Base-by-base conservation (phyloP, 2,888 invertebrate species). In the Apeira syringaria region DNA sequence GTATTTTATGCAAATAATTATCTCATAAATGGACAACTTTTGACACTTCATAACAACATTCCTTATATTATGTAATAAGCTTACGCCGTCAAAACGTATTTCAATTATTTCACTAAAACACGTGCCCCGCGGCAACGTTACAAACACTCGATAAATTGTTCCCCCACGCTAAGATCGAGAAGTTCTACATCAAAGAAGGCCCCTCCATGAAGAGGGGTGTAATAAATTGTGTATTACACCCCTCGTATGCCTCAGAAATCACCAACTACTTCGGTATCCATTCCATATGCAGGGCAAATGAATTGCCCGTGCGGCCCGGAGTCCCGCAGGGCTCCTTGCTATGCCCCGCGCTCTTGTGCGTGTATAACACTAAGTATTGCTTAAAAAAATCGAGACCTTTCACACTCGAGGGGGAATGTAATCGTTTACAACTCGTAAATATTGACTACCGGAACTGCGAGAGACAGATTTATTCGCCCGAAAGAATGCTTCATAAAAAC, bases 381-480 rank as follows among this genome's bases (percentile, higher is more conserved):
- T 74, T 68, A 73, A 40, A 46, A n/a, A 40, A 39, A 46, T 74
- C 63, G 73, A 65, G 35, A 27, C 45, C 45, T 39, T 27, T 60
- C 61, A 55, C 60, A 50, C 61, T 53, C 45, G 41, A 48, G 50
- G 50, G 53, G 66, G 66, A 59, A 61, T 68, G 60, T 74, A 74
- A 75, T 72, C 74, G 74, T 65, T 75, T 73, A 80, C 77, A 74
- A 73, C 70, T 64, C 80, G 81, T 81, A 81, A 83, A 80, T 80
- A 80, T 79, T 77, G 68, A 63, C 68, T 61, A 57, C 59, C 28
- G 33, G 37, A 47, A 50, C 57, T 41, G 57, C 50, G 61, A 56
- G 57, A 47, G 50, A 48, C 48, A 45, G 47, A 52, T 57, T 58
- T 60, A 51, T 63, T 59, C 56, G 50, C 40, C 37, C 46, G 35